Evolutionary conservation across 2,113 vertebrate genomes (phyloP), one percentile per base, ranked within the genome.

Genomic region (Charina bottae): DNA sequence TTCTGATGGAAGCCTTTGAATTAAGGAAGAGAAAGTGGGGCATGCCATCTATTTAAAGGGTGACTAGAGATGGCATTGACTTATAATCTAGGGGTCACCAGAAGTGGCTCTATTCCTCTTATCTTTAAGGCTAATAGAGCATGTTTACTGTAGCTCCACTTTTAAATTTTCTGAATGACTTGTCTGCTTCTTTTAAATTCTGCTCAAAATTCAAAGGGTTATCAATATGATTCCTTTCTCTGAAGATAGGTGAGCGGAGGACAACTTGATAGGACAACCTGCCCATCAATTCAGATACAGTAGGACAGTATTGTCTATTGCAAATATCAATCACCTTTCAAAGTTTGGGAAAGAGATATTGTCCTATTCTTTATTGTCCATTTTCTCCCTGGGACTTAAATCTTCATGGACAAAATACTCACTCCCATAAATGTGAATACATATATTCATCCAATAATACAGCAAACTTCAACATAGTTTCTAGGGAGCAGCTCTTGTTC

Each of bases 41-140:
- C 46, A 33, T 92, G 56, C 54, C 85, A 93, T 33, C 53, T 92
- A 84, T 92, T 46, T 91, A 13, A 93, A 1, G 2, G 8, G 8
- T 85, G 15, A n/a, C 83, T 92, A 83, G 85, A 96, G 92, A 64
- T 55, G 46, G 93, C 84, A 55, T 58, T 68, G 58, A 53, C 87
- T 92, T 60, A 89, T 89, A 89, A 84, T 78, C 91, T 85, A 92
- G 49, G 49, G 84, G 15, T 64, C 87, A 85, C n/a, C 62, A 89
- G 23, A 89, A 89, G 24, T 64, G 72, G 64, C 37, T 83, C 28
- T 53, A 3, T 33, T 3, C 87, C 59, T 15, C 42, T 15, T 55
- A 55, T 23, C 58, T 55, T 55, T 21, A 55, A 89, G 60, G 12
- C 28, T 89, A 49, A 2, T 62, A 19, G n/a, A 42, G 33, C 78